phyloP scores from a whole-genome alignment of 2,797 vertebrate species.

The Catamblyrhynchus diadema region DNA sequence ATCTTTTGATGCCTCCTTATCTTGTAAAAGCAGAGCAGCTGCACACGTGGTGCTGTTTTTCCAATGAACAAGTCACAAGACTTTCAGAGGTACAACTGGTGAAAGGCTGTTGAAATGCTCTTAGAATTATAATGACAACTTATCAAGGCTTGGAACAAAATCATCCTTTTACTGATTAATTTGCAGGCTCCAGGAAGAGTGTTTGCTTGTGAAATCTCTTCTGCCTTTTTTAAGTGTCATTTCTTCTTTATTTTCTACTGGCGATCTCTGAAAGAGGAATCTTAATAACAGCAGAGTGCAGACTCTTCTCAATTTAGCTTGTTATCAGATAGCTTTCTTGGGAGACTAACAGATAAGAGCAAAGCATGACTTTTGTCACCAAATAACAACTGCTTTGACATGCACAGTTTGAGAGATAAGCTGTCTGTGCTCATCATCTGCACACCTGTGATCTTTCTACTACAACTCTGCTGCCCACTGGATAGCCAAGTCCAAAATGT shows the following conservation, averaged over 20 bases:
- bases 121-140: slow-evolving; percentile 65
- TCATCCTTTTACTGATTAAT: slow-evolving; percentile 36
- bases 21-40: slow-evolving; percentile 50
- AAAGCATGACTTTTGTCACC: slow-evolving; percentile 23
- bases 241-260: background rate
- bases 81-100: slow-evolving; percentile 3
- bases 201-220: slow-evolving; percentile 29
- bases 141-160: slow-evolving; percentile 52
- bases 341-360: background rate
- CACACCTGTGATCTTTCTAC: background rate
- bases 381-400: slow-evolving; percentile 4
- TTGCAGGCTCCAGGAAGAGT: slow-evolving; percentile 37
- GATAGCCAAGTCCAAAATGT: background rate
- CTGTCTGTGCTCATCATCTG: background rate
- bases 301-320: background rate
- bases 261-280: background rate
- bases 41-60: slow-evolving; percentile 21
- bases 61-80: slow-evolving; percentile 60
- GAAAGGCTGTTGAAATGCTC: slow-evolving; percentile 63
- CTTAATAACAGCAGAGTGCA: background rate
- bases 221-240: background rate
- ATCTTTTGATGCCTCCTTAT: slow-evolving; percentile 67
- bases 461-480: background rate
- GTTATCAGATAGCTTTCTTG: background rate
- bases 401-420: background rate